Base-by-base conservation (phyloP, 2,888 invertebrate species). In the Plemyria rubiginata region DNA sequence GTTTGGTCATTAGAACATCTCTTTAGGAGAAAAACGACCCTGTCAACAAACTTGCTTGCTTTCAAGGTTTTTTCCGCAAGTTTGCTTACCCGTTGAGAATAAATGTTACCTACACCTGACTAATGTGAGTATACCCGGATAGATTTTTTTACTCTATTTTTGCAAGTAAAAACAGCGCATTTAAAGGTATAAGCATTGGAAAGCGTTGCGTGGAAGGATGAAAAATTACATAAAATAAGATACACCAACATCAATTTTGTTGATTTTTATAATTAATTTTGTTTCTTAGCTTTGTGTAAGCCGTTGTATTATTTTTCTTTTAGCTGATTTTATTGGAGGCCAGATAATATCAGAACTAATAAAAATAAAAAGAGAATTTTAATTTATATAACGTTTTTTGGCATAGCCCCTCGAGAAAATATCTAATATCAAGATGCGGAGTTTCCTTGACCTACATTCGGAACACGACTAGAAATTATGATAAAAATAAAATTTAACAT, bases 1-100 rank as follows among this genome's bases (percentile, higher is more conserved):
- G 82, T 86, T 86, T 70, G 79, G 82, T 80, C 87, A 86, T 87
- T 87, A 86, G 80, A 73, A 64, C 69, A 72, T 70, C 75, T 73
- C 74, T 78, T 70, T 73, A 67, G 70, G 60, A 49, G 58, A 56
- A 48, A 54, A 59, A 65, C 48, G 55, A 32, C 12, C 49, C 56
- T 66, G 64, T 62, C 65, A 65, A 65, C 60, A 29, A 32, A 48
- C 41, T 45, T 13, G 36, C 53, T 60, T 55, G 8, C 50, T 54
- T 59, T 50, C 15, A 43, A 15, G 22, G 9, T 63, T 51, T 46
- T 57, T 54, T 50, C 16, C 38, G 7, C 12, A 52, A 50, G 22
- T 41, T 41, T 28, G 13, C 41, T 53, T 32, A 32, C 32, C 8
- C 32, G 32, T 32, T 6, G 32, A 32, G 7, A 32, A 32, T 6